Conservation (phyloP, 2,797 vertebrate genomes). For the Sebastes taczanowskii region DNA sequence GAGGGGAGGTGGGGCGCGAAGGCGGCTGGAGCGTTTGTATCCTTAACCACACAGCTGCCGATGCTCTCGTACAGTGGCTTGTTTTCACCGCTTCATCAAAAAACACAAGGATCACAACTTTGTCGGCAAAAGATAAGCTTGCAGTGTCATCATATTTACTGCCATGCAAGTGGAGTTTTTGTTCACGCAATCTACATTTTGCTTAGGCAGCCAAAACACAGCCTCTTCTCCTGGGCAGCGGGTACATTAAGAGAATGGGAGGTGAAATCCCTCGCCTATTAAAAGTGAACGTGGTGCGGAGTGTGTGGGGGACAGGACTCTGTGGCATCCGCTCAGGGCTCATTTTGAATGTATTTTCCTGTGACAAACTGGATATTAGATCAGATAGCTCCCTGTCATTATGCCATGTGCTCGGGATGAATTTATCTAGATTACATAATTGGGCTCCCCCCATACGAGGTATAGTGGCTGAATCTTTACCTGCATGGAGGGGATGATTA, state of each 20-base stretch:
- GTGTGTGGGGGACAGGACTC: slow-evolving; percentile 23
- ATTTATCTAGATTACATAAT: slow-evolving; percentile 63
- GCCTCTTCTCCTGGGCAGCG: slow-evolving; percentile 66
- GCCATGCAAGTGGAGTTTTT: slow-evolving; percentile 78
- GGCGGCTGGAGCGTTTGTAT: slow-evolving; percentile 26
- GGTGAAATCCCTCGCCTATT: slow-evolving; percentile 71
- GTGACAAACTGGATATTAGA: slow-evolving; percentile 42
- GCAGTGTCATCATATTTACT: slow-evolving; percentile 82
- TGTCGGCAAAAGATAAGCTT: slow-evolving; percentile 79
- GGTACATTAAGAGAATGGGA: slow-evolving; percentile 54
- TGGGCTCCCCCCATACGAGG: slow-evolving; percentile 34
- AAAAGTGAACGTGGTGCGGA: slow-evolving; percentile 61
- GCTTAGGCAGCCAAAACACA: slow-evolving; percentile 76
- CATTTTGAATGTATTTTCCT: slow-evolving; percentile 27
- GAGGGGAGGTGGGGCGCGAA: background rate
- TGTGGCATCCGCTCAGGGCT: slow-evolving; percentile 25
- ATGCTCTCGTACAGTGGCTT: slow-evolving; percentile 52
- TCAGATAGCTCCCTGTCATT: slow-evolving; percentile 41
- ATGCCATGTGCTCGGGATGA: slow-evolving; percentile 30
- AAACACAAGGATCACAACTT: slow-evolving; percentile 75
- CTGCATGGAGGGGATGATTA: slow-evolving; percentile 66
- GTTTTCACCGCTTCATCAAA: slow-evolving; percentile 79
- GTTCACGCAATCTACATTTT: slow-evolving; percentile 80
- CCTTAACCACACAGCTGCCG: slow-evolving; percentile 53
- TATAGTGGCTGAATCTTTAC: slow-evolving; percentile 52